These are phyloP conservation scores for Leucopsar rothschildi DNA, from an alignment of 2,113 vertebrate species.

Conservation along the genomic window DNA sequence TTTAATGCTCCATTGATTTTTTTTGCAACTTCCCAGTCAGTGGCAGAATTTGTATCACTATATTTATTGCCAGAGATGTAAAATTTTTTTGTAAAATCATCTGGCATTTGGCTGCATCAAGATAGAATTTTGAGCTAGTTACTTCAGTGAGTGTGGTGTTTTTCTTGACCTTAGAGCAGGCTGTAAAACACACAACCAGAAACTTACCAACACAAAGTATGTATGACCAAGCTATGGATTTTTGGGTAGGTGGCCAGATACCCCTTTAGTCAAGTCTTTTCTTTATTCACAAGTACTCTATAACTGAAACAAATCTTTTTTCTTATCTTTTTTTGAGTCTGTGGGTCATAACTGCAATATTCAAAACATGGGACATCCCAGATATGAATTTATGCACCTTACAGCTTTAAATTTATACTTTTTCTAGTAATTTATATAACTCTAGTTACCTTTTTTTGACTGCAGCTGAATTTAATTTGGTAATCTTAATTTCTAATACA, in stretches of 20 bases:
- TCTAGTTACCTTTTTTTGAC: neutral
- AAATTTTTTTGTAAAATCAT: neutral
- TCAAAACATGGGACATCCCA: neutral
- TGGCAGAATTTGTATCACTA: neutral
- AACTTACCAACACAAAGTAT: accelerated
- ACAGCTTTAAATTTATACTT: neutral
- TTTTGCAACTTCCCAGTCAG: neutral
- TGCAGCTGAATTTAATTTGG: neutral
- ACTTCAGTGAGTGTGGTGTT: neutral
- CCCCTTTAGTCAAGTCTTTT: neutral
- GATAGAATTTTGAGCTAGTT: neutral
- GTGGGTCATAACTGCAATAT: neutral
- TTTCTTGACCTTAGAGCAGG: neutral
- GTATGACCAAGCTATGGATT: neutral
- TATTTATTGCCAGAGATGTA: neutral
- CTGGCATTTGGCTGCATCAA: neutral
- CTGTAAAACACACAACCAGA: neutral
- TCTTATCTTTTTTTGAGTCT: neutral
- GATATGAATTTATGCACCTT: neutral
- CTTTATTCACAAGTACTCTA: neutral
- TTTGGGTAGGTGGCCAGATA: neutral
- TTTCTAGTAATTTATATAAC: neutral
- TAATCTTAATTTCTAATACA: neutral
- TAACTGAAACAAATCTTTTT: neutral
- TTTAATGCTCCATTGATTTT: accelerated